Percentiles rank a stretch among this genome's conserved stretches.
Conservation (phyloP, 1,140 invertebrate genomes). For the Drosophila serrata region DNA sequence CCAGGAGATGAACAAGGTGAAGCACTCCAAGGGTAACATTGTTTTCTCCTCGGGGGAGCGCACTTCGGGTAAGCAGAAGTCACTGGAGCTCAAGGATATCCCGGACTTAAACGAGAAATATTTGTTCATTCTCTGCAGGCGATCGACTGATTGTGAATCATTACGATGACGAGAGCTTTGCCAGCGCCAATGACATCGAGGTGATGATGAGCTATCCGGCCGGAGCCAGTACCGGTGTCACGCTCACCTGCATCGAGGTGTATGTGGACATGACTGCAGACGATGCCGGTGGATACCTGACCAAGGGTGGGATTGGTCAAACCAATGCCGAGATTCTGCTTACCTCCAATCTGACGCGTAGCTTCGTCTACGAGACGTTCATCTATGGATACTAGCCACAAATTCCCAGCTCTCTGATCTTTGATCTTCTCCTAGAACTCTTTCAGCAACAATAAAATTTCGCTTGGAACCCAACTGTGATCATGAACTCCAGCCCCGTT, state of each 20-base stretch:
- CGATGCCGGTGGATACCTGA: conserved; percentile 65
- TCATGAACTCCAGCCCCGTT: conserved; percentile 33
- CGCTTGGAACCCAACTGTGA: conserved; percentile 74
- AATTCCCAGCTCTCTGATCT: neutral
- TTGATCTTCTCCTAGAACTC: conserved; percentile 17
- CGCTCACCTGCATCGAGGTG: conserved; percentile 69
- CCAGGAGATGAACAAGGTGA: conserved; percentile 56
- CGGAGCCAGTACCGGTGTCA: conserved; percentile 32
- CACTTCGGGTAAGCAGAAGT: conserved; percentile 56
- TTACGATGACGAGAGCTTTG: conserved; percentile 67
- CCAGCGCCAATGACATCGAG: conserved; percentile 62
- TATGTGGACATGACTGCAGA: conserved; percentile 67
- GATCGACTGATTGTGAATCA: conserved; percentile 67
- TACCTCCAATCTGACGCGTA: conserved; percentile 58
- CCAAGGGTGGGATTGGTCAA: conserved; percentile 62
- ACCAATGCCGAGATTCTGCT: conserved; percentile 60
- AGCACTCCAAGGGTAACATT: conserved; percentile 74
- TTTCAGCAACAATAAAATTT: conserved; percentile 40
- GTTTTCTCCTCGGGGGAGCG: conserved; percentile 65
- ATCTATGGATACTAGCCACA: conserved; percentile 74
- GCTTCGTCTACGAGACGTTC: conserved; percentile 71
- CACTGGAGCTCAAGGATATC: no score
- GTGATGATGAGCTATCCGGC: conserved; percentile 65
- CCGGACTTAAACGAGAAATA: neutral
- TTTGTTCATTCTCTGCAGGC: conserved; percentile 31